Percentiles rank a stretch among this genome's conserved stretches.
Evolutionary conservation across 2,888 invertebrate species (phyloP).

Genomic region (Limenitis camilla): DNA sequence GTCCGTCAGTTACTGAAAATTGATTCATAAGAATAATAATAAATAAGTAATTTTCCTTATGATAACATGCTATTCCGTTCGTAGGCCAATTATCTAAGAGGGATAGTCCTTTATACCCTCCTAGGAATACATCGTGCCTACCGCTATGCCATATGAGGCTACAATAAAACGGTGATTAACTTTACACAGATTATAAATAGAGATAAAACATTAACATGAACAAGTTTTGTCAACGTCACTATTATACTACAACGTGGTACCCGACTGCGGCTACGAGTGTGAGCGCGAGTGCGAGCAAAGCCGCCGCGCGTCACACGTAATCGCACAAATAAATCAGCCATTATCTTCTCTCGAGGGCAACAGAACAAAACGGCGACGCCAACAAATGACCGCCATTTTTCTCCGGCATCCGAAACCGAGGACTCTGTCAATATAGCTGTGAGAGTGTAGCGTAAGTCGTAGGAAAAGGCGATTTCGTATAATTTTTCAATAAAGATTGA

Average conservation of each 20-base stretch:
- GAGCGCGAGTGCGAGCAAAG: conserved; percentile 27
- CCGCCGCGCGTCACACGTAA: conserved; percentile 51
- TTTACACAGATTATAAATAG: no score
- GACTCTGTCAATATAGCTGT: conserved; percentile 71
- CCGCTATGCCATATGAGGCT: no score
- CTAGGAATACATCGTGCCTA: neutral
- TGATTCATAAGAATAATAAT: no score
- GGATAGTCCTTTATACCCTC: no score
- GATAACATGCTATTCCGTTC: no score
- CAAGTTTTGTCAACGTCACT: conserved; percentile 12
- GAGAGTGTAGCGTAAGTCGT: conserved; percentile 27
- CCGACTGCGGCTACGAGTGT: conserved; percentile 7
- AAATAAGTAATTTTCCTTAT: no score
- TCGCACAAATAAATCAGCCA: conserved; percentile 67
- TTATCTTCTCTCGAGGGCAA: conserved; percentile 71
- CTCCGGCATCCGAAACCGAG: conserved; percentile 64
- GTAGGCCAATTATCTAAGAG: no score
- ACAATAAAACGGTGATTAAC: no score
- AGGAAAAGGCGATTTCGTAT: conserved; percentile 23
- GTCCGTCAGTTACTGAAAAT: no score
- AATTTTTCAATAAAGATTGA: no score
- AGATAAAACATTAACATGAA: no score
- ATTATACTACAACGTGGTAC: conserved; percentile 16
- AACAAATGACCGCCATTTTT: conserved; percentile 73
- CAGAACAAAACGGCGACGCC: conserved; percentile 69